Evolutionary conservation across 30 jellyfish, hydroid and myxozoan species (phyloP).

Genomic region (Cassiopea xamachana): DNA sequence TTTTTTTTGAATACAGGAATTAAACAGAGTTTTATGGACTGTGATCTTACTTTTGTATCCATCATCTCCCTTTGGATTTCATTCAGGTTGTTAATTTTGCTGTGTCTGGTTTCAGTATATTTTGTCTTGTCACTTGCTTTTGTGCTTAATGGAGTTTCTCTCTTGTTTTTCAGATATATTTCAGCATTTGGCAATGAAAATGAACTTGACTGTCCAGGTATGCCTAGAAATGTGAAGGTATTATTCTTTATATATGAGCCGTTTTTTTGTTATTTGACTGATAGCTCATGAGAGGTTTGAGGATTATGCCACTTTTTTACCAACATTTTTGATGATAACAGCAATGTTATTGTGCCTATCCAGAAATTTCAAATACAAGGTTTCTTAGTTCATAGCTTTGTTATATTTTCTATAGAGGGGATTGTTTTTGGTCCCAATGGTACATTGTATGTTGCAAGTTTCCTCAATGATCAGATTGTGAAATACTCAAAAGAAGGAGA

Average conservation of each 20-base stretch:
- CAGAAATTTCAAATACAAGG: neutral
- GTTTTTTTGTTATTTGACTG: no score
- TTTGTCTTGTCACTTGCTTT: neutral
- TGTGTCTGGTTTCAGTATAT: no score
- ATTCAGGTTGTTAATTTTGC: no score
- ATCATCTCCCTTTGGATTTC: no score
- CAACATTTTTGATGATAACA: no score
- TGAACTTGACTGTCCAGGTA: conserved; percentile 71
- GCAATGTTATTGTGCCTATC: no score
- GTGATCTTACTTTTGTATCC: no score
- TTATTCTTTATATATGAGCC: neutral
- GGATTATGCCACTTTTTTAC: no score
- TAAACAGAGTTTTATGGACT: no score
- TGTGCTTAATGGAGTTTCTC: neutral
- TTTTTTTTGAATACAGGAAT: no score
- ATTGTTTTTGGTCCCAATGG: conserved; percentile 42
- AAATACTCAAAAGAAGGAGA: conserved; percentile 42
- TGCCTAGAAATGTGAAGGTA: neutral
- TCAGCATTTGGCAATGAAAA: conserved; percentile 55
- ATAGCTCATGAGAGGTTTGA: no score
- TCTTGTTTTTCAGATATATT: neutral
- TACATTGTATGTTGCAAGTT: conserved; percentile 60
- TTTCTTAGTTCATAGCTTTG: neutral
- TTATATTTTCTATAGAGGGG: conserved; percentile 27
- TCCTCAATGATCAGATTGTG: conserved; percentile 51